Base-by-base conservation (phyloP, 2,888 invertebrate species). In the Lycaena phlaeas region DNA sequence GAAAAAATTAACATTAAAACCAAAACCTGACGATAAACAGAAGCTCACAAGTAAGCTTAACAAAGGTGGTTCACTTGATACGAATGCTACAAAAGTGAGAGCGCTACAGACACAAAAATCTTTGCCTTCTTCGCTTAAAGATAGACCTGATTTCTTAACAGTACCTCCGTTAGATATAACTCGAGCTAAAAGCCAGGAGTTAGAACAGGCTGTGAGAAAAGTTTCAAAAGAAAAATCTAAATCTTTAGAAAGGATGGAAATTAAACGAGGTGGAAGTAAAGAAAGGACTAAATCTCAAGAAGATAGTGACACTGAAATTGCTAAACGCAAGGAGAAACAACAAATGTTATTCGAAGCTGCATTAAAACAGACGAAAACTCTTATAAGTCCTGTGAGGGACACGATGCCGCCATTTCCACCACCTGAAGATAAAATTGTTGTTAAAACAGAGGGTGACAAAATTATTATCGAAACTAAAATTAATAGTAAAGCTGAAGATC, bases 321-420 rank as follows among this genome's bases (percentile, higher is more conserved):
- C 88, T 1, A 91, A 91, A 62, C 87, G 92, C 34, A 90, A 90
- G 64, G 91, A 91, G 56, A 88, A 91, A 48, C 92, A 92, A 56
- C 92, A 92, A 61, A 88, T 90, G 85, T 67, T 92, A 1, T 92
- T 92, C 53, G 91, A 92, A 73, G 90, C 89, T 2, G 91, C 91
- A 2, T 87, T 92, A 59, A 90, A 91, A 61, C 91, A 91, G 68
- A 90, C 91, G 0, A 90, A 91, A 55, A 91, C 90, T 0, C 76
- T 91, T 49, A 87, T 91, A 22, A 91, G 91, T 64, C 92, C 92
- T 0, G 90, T 91, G 0, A 91, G 90, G 61, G 91, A 91, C 60
- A 86, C 88, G 1, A 57, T 91, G 54, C 91, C 91, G 0, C 87
- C 89, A 2, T 91, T 91, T 59, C 91, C 91, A 7, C 87, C 89